phyloP scores from a whole-genome alignment of 2,888 invertebrate genomes.

The Chalcis sispes region DNA sequence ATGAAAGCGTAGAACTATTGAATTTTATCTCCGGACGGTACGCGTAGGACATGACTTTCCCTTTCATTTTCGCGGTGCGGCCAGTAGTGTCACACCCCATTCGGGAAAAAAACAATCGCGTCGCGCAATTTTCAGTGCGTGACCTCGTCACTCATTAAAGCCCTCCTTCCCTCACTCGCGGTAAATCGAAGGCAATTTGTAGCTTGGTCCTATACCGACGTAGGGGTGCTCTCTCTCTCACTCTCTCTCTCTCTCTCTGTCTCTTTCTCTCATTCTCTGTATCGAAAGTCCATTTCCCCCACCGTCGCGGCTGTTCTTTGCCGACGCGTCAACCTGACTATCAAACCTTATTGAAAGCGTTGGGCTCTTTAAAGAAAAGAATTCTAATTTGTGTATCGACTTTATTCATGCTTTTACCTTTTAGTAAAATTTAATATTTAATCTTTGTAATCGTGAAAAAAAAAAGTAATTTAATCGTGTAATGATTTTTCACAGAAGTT shows the following conservation, averaged over 20 bases:
- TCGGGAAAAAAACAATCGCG: conserved; percentile 18
- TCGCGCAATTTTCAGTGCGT: conserved; percentile 25
- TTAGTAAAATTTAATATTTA: neutral
- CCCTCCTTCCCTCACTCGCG: neutral
- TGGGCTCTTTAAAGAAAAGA: neutral
- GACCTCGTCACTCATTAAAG: conserved; percentile 44
- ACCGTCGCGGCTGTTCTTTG: conserved; percentile 18
- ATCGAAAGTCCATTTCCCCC: conserved; percentile 38
- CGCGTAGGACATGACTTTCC: conserved; percentile 8
- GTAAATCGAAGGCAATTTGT: conserved; percentile 33
- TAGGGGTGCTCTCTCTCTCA: neutral
- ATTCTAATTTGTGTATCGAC: conserved; percentile 44
- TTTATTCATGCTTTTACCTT: neutral
- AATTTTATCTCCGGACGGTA: too few relatives aligned
- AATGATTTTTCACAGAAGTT: too few relatives aligned
- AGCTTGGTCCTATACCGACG: neutral
- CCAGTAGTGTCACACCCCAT: too few relatives aligned
- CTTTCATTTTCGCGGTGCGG: conserved; percentile 14
- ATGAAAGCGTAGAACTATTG: neutral
- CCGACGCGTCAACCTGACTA: neutral
- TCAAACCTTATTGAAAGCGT: conserved; percentile 26
- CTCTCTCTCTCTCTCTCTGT: too few relatives aligned
- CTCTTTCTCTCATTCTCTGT: too few relatives aligned
- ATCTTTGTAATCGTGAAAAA: neutral
- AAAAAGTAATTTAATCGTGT: too few relatives aligned